Conservation (phyloP, 2,797 vertebrate genomes). For the Enteromius anoplus region DNA sequence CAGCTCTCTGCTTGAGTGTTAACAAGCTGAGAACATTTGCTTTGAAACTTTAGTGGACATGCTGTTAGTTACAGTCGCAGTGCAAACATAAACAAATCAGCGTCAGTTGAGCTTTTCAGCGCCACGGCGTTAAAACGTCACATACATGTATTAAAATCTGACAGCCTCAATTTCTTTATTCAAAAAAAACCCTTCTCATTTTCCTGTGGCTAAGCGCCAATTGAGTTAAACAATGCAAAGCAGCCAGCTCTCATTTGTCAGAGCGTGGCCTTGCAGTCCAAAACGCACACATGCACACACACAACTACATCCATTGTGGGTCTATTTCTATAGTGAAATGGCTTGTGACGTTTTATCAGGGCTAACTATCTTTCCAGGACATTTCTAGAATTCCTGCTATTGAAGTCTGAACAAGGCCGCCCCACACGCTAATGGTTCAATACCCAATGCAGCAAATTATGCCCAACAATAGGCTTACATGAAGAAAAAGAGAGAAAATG, state of each 20-base stretch:
- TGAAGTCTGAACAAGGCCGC: constrained; percentile 72
- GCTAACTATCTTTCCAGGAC: constrained; percentile 75
- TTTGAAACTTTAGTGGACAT: constrained; percentile 65
- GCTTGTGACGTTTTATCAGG: constrained; percentile 77
- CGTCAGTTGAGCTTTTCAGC: constrained; percentile 48
- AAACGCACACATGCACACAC: constrained; percentile 46
- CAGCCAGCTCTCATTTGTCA: constrained; percentile 52
- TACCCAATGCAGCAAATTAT: constrained; percentile 72
- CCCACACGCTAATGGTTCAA: constrained; percentile 71
- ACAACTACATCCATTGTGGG: constrained; percentile 75
- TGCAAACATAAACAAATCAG: constrained; percentile 60
- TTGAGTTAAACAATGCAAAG: constrained; percentile 64
- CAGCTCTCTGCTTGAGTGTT: constrained; percentile 45
- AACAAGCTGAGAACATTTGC: constrained; percentile 60
- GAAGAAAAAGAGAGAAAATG: constrained; percentile 66
- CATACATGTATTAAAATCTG: constrained; percentile 68
- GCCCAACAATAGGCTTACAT: constrained; percentile 55
- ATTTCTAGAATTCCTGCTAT: constrained; percentile 78
- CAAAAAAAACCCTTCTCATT: constrained; percentile 70
- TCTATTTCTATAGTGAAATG: constrained; percentile 70
- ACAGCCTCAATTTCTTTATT: constrained; percentile 72
- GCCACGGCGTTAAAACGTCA: constrained; percentile 60
- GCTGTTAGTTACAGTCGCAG: constrained; percentile 49
- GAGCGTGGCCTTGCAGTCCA: constrained; percentile 33
- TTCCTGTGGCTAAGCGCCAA: constrained; percentile 64